These are phyloP conservation scores for Ichneumon xanthorius DNA, from an alignment of 2,888 invertebrate genomes.

Conservation along the genomic window DNA sequence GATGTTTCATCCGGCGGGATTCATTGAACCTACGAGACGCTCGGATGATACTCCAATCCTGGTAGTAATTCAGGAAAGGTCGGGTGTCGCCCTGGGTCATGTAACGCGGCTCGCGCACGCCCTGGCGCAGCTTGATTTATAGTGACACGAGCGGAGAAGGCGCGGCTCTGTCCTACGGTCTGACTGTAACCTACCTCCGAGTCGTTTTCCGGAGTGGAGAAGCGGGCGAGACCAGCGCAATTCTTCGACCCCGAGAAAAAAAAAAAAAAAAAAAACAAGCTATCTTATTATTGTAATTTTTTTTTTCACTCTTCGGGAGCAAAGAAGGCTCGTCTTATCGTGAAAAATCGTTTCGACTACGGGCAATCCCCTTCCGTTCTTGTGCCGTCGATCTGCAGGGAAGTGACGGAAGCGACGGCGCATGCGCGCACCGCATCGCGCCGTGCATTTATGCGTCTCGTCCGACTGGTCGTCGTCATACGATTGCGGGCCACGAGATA, in stretches of 20 bases:
- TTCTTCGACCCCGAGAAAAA: not conserved
- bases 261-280: constrained; percentile 10
- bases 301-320: not conserved
- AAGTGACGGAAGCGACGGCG: not conserved
- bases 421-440: not conserved
- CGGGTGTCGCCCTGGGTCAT: constrained; percentile 67
- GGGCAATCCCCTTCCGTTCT: constrained; percentile 13
- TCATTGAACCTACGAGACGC: constrained; percentile 16
- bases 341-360: constrained; percentile 7
- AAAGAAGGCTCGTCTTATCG: not conserved
- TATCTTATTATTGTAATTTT: not conserved
- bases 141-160: constrained; percentile 66
- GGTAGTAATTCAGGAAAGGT: constrained; percentile 68
- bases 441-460: not conserved
- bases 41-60: constrained; percentile 38
- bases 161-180: constrained; percentile 54
- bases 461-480: not conserved
- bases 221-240: not conserved
- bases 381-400: not conserved
- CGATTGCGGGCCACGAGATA: not conserved
- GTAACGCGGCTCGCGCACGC: constrained; percentile 59
- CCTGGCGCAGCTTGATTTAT: constrained; percentile 67
- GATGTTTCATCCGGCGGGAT: not conserved
- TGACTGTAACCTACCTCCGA: constrained; percentile 32
- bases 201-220: not conserved